phyloP scores from a whole-genome alignment of 2,113 vertebrate species.

The Tachysurus vachellii region DNA sequence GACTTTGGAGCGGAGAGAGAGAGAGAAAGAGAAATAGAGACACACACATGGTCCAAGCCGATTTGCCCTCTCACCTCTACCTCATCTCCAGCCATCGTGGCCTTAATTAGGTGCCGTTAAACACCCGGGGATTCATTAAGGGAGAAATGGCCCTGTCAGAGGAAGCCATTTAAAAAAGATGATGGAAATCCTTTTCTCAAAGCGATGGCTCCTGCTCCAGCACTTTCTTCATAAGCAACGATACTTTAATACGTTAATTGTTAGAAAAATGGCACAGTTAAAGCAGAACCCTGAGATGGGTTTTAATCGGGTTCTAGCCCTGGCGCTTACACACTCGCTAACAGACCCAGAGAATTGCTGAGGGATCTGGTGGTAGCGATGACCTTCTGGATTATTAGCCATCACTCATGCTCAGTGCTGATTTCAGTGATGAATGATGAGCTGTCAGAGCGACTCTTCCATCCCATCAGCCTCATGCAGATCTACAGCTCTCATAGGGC shows the following conservation, averaged over 20 bases:
- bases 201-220: constrained; percentile 71
- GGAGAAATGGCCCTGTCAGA: constrained; percentile 71
- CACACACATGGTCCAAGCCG: constrained; percentile 56
- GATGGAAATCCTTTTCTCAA: constrained; percentile 69
- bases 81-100: constrained; percentile 70
- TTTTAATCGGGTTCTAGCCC: constrained; percentile 76
- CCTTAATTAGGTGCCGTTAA: constrained; percentile 82
- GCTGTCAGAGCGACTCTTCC: not conserved
- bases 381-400: constrained; percentile 10
- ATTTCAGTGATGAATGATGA: constrained; percentile 13
- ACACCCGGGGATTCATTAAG: constrained; percentile 72
- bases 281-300: constrained; percentile 74
- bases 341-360: not conserved
- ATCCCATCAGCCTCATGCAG: not conserved
- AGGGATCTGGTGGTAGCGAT: not conserved
- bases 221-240: constrained; percentile 85
- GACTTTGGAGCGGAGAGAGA: constrained; percentile 64
- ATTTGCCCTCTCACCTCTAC: constrained; percentile 70
- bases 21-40: constrained; percentile 36
- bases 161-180: constrained; percentile 75
- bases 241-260: constrained; percentile 91
- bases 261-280: constrained; percentile 82
- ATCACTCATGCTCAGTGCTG: not conserved
- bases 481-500: not conserved
- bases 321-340: not conserved